Conservation (phyloP, 2,888 invertebrate genomes). For the Stramonita haemastoma region DNA sequence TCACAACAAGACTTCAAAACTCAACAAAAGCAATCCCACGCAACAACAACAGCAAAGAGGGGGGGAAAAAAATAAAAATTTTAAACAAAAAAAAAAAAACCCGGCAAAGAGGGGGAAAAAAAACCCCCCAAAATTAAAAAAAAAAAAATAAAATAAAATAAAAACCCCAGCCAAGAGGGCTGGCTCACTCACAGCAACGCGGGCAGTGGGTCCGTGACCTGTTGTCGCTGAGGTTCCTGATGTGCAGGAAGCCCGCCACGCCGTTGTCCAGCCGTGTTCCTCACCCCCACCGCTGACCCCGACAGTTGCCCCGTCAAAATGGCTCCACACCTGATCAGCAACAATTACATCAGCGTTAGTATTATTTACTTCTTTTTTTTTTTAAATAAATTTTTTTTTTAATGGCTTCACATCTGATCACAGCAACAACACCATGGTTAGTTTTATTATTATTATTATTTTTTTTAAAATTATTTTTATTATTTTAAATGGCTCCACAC, state of each 20-base stretch:
- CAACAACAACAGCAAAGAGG: no score
- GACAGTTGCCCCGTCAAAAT: slow-evolving; percentile 96
- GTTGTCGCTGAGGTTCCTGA: slow-evolving; percentile 95
- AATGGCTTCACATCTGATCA: no score
- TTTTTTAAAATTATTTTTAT: no score
- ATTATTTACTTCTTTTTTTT: no score
- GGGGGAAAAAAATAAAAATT: no score
- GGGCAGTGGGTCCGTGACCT: slow-evolving; percentile 94
- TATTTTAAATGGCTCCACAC: no score
- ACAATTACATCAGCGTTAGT: not conserved
- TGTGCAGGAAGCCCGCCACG: slow-evolving; percentile 91
- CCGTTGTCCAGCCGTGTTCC: slow-evolving; percentile 94
- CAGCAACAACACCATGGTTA: no score
- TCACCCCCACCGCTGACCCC: slow-evolving; percentile 95
- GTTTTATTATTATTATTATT: no score
- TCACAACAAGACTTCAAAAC: no score
- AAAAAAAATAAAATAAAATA: not conserved
- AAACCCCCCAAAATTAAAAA: not conserved
- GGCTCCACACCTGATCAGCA: slow-evolving; percentile 89
- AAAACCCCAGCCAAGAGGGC: not conserved
- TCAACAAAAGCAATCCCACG: no score
- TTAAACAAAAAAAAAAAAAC: no score
- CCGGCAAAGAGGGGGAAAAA: not conserved
- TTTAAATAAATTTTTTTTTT: no score
- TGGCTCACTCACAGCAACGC: slow-evolving; percentile 84